Base-by-base conservation (phyloP, 1,140 invertebrate species). In the Laupala kohalensis region DNA sequence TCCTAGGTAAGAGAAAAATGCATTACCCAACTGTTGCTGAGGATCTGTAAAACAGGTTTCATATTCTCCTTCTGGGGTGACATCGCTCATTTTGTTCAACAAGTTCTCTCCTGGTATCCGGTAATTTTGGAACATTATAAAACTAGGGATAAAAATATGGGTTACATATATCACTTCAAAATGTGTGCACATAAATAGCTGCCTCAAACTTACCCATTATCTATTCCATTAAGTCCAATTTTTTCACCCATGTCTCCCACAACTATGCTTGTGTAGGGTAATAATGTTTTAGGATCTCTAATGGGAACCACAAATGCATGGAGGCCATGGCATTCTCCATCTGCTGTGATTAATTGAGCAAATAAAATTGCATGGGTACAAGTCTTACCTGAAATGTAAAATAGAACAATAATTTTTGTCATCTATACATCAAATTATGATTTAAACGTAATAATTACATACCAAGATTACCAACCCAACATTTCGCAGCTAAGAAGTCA, bases 401-500 rank as follows among this genome's bases (percentile, higher is more conserved):
- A 6, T n/a, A n/a, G n/a, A n/a, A n/a, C n/a, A n/a, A n/a, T n/a
- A n/a, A n/a, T n/a, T n/a, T n/a, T n/a, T n/a, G n/a, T n/a, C n/a
- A n/a, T n/a, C n/a, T n/a, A n/a, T n/a, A n/a, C n/a, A n/a, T n/a
- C n/a, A n/a, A n/a, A n/a, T n/a, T n/a, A n/a, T n/a, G n/a, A 53
- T 19, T 53, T 13, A 53, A 53, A 53, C 4, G 4, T 4, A 53
- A 4, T 2, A n/a, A 53, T 4, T 63, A 73, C 72, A 81, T 85
- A 88, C 93, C 92, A 82, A 96, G 84, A 82, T 92, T 92, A 75
- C 94, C 94, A 76, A 90, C 86, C 96, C 96, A 98, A 81, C 93
- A 95, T 85, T 98, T 98, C 64, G 93, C 92, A 26, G 95, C 93
- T 81, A 96, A 90, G 83, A 97, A 93, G 81, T 95, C 92, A 0